A percentile compares a stretch with the other conserved stretches of the same genome.
Evolutionary conservation across 2,797 vertebrate genomes (phyloP).

Genomic region (Meda fulgida): DNA sequence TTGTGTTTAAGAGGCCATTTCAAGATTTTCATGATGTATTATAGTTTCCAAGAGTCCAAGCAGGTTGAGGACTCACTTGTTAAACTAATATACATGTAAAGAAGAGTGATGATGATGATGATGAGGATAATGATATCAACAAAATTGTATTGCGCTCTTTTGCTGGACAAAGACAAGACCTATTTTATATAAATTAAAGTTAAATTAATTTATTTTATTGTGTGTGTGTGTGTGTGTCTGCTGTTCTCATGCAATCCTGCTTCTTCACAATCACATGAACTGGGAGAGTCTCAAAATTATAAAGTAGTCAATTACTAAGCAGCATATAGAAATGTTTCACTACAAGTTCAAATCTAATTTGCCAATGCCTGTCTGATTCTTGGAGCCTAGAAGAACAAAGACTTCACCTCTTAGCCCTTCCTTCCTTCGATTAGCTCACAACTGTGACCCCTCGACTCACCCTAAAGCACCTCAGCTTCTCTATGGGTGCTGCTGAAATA

Average conservation of each 20-base stretch:
- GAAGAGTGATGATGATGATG: constrained; percentile 51
- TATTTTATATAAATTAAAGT: constrained; percentile 76
- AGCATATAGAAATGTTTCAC: neutral
- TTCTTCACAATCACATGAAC: neutral
- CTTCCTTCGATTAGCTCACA: constrained; percentile 69
- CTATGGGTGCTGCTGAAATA: constrained; percentile 32
- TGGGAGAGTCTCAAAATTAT: neutral
- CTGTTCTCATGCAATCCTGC: neutral
- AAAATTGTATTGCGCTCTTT: constrained; percentile 70
- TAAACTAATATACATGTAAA: constrained; percentile 63
- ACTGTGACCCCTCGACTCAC: constrained; percentile 64
- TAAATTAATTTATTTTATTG: constrained; percentile 71
- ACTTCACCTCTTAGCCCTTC: constrained; percentile 62
- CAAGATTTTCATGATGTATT: constrained; percentile 55
- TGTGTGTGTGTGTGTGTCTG: constrained; percentile 45
- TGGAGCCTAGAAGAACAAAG: constrained; percentile 32
- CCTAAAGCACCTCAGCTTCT: constrained; percentile 34
- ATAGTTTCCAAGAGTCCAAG: constrained; percentile 70
- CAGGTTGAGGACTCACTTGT: constrained; percentile 74
- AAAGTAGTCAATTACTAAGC: neutral
- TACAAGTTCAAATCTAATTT: neutral
- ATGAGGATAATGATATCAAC: constrained; percentile 57
- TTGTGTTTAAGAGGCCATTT: constrained; percentile 42
- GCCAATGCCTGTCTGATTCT: constrained; percentile 26
- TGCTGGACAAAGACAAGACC: constrained; percentile 81